Conservation (phyloP, 2,113 vertebrate species). For the Pomatorhinus ruficollis region DNA sequence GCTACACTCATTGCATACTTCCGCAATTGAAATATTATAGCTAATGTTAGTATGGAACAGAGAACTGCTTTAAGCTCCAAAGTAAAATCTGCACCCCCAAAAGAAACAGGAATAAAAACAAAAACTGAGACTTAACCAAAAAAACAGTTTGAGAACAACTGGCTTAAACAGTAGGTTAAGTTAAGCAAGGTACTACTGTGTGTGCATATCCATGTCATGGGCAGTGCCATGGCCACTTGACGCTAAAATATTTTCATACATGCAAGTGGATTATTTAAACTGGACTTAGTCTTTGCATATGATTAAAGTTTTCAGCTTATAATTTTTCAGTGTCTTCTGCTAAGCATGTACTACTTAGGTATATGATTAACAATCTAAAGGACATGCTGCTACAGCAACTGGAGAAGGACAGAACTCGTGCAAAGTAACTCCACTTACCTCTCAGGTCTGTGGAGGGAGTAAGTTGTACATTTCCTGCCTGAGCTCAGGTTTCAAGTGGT, state of each 20-base stretch:
- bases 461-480: not conserved
- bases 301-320: not conserved
- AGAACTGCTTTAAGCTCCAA: not conserved
- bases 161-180: not conserved
- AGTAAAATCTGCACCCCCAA: not conserved
- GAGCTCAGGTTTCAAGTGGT: constrained; percentile 42
- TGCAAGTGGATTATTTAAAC: not conserved
- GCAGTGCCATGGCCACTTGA: not conserved
- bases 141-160: not conserved
- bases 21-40: not conserved
- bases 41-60: not conserved
- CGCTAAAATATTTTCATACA: not conserved
- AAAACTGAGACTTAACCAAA: not conserved
- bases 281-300: not conserved
- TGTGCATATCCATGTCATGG: not conserved
- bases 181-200: not conserved
- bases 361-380: not conserved
- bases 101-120: not conserved
- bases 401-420: constrained; percentile 8
- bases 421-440: not conserved
- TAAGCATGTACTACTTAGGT: not conserved
- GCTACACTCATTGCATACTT: not conserved
- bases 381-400: not conserved
- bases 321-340: not conserved
- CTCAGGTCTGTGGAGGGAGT: constrained; percentile 8